Base-by-base conservation (phyloP, 2,888 invertebrate species). In the Stenurella melanura region DNA sequence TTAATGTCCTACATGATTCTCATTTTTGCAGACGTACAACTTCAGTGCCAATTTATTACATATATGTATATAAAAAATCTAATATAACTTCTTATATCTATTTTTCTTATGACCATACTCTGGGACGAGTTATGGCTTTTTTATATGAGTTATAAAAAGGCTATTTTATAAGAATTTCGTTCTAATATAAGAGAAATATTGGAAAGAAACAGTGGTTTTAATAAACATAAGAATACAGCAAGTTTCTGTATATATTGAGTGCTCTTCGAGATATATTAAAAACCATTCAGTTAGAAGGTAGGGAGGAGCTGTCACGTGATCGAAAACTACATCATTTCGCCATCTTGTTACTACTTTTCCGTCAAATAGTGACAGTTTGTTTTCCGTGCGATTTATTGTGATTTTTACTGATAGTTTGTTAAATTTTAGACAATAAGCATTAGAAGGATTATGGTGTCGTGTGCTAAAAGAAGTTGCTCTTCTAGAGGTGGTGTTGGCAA, bases 71-170 rank as follows among this genome's bases (percentile, higher is more conserved):
- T 63, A 58, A 74, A 74, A 68, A 50, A 63, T 66, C 72, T 75
- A 66, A 75, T 75, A 75, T 72, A 75, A 72, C 61, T 75, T 61
- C 60, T 75, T 75, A 72, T 75, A 75, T 75, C 67, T 75, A 75
- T 66, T 75, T 72, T 54, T 60, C 19, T 72, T 75, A 75, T 50
- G 61, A 56, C 57, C 68, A 50, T 54, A 66, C 68, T 74, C 68
- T 30, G 58, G 50, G 58, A 54, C 67, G 68, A 60, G 68, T 74
- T 68, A 34, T 26, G 60, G 67, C 68, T 68, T 50, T 60, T 42
- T 68, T 34, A 50, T 50, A n/a, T 50, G n/a, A 1, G 50, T 50
- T 12, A 15, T 50, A 50, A 50, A n/a, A n/a, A n/a, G n/a, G 50
- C n/a, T 50, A n/a, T 50, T 50, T 50, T 12, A 50, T 15, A 50